A percentile compares a stretch with the other conserved stretches of the same genome.
Conservation (phyloP, 2,113 vertebrate genomes). For the Lampris megalopsis region DNA sequence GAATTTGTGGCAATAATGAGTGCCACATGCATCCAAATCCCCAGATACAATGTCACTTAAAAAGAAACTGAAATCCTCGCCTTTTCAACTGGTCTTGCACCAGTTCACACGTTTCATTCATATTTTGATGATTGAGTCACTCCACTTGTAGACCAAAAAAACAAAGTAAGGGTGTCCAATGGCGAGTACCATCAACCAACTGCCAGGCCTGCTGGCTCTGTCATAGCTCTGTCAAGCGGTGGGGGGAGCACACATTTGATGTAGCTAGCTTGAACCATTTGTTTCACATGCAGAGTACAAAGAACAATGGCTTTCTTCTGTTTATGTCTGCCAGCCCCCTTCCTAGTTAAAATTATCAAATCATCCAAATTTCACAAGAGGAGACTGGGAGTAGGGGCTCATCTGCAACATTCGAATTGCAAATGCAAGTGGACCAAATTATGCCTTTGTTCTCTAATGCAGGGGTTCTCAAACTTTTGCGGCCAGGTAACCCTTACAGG, state of each 20-base stretch:
- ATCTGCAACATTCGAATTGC: conserved; percentile 73
- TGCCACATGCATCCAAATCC: too few species aligned
- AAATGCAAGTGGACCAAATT: conserved; percentile 82
- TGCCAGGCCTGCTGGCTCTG: conserved; percentile 29
- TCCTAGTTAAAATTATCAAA: conserved; percentile 79
- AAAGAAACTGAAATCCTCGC: too few species aligned
- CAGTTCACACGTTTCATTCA: too few species aligned
- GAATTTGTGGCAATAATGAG: too few species aligned
- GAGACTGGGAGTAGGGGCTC: conserved; percentile 71
- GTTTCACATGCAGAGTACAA: conserved; percentile 67
- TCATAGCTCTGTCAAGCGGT: conserved; percentile 41
- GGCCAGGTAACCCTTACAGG: too few species aligned
- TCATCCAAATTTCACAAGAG: conserved; percentile 73
- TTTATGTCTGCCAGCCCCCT: conserved; percentile 62
- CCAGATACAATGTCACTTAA: too few species aligned
- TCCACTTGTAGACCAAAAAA: conserved; percentile 32
- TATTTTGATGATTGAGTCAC: too few species aligned
- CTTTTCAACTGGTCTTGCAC: too few species aligned
- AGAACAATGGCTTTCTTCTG: conserved; percentile 55
- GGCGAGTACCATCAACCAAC: conserved; percentile 36
- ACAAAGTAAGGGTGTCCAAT: conserved; percentile 21
- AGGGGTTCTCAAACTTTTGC: too few species aligned
- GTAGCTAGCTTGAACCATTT: conserved; percentile 63
- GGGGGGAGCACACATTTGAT: conserved; percentile 58
- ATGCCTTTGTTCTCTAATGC: conserved; percentile 28